phyloP scores from a whole-genome alignment of 2,797 vertebrate species.

The Danio jaintianensis region DNA sequence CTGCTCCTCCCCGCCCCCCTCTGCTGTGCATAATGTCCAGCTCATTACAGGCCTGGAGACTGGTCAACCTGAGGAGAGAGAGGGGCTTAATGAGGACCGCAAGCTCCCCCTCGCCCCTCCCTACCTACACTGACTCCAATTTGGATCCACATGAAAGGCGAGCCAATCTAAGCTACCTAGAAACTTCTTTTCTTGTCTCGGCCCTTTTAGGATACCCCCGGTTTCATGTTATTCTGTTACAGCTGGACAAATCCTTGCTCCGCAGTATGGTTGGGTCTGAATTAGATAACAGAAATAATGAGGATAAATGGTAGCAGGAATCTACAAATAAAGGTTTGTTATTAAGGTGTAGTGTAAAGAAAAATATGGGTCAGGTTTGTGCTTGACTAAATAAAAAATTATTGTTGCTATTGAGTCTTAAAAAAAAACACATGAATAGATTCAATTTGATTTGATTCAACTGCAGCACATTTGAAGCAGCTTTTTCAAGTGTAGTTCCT shows the following conservation, averaged over 20 bases:
- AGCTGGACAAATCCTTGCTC: conserved; percentile 46
- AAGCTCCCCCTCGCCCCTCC: conserved; percentile 38
- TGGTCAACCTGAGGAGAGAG: conserved; percentile 55
- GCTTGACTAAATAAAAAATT: not conserved
- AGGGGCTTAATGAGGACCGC: conserved; percentile 62
- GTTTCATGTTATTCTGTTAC: conserved; percentile 52
- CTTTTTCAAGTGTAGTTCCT: not conserved
- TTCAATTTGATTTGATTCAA: not conserved
- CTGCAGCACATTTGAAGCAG: conserved; percentile 3
- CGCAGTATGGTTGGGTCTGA: conserved; percentile 5
- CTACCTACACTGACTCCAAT: conserved; percentile 52
- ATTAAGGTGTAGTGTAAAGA: conserved; percentile 11
- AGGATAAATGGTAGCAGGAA: conserved; percentile 25
- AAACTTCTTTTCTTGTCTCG: conserved; percentile 36
- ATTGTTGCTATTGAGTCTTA: not conserved
- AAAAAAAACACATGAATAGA: not conserved
- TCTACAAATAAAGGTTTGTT: conserved; percentile 10
- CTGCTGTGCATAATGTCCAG: conserved; percentile 60
- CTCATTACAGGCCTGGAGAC: conserved; percentile 62
- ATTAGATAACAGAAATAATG: conserved; percentile 42
- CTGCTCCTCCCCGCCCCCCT: conserved; percentile 44
- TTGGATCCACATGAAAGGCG: conserved; percentile 62
- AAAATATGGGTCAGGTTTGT: conserved; percentile 18
- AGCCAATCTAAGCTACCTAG: conserved; percentile 52
- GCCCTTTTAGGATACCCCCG: conserved; percentile 48